Evolutionary conservation across 2,888 invertebrate genomes (phyloP), one percentile per base, ranked within the genome.

Genomic region (Parthenolecanium corni): DNA sequence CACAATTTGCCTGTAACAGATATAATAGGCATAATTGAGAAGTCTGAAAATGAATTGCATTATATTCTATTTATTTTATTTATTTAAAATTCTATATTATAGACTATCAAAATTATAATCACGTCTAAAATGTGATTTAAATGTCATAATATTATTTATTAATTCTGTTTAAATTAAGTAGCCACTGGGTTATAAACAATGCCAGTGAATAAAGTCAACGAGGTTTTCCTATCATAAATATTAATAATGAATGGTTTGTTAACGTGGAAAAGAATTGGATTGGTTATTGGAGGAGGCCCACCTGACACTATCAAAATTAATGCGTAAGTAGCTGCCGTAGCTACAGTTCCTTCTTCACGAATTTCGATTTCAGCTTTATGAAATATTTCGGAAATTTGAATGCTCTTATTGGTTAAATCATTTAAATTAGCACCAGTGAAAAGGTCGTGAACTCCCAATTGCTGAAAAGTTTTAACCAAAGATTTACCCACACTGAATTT

Each of bases 401-500:
- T 56, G 11, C 14, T n/a, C 1, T 66, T 64, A 18, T 4, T 20
- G n/a, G 12, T 21, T 14, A 51, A 46, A 25, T 69, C 65, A 24
- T 66, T 66, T 14, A 54, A 71, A 52, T 89, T 78, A 73, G 88
- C 5, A 6, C 5, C 4, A 31, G 31, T 6, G 9, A 31, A 31
- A 4, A 31, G 9, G 31, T 31, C 31, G 4, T 9, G 31, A 31
- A 31, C 9, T 31, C 31, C 31, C 4, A 31, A 9, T 6, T 31
- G 31, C 9, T 31, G 4, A 4, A 31, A 9, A 0, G 67, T 67
- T 0, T 79, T 77, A 64, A 76, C 71, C 70, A 89, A 89, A 65
- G 89, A 74, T 0, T 82, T 77, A 1, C 72, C 71, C 0, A 86
- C 70, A 0, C 85, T 85, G 63, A 88, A 70, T 2, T 72, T 70